phyloP scores from a whole-genome alignment of 2,113 vertebrate species.

The Xenopus borealis region DNA sequence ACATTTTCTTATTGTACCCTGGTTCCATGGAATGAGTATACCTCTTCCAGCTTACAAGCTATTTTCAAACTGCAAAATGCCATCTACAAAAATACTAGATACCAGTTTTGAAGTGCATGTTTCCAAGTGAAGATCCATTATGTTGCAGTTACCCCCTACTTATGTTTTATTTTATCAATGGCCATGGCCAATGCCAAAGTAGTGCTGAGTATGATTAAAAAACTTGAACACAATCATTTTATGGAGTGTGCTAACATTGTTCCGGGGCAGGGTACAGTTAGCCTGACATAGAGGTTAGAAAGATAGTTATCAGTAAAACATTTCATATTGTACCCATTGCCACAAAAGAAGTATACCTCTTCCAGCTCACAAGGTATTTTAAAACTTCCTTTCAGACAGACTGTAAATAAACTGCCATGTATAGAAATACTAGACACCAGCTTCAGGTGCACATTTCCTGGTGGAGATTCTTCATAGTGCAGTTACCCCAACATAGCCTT shows the following conservation, averaged over 20 bases:
- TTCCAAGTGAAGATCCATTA: background rate
- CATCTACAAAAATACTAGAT: background rate
- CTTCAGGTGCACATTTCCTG: background rate
- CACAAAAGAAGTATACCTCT: conserved; percentile 6
- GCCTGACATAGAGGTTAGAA: conserved; percentile 46
- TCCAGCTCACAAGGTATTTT: background rate
- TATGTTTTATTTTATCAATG: conserved; percentile 2
- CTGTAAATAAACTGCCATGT: background rate
- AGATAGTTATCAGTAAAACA: conserved; percentile 22
- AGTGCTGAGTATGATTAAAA: conserved; percentile 16
- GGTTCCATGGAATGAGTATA: conserved; percentile 22
- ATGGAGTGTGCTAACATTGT: conserved; percentile 18
- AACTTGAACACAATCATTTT: background rate
- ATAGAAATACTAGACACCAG: background rate
- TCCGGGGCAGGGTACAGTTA: background rate
- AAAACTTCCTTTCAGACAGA: conserved; percentile 2
- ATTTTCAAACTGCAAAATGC: background rate
- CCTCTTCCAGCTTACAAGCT: background rate
- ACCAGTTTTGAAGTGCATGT: background rate
- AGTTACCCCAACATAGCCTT: conserved; percentile 45
- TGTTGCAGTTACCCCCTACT: conserved; percentile 40
- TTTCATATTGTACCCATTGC: conserved; percentile 17
- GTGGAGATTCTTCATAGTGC: conserved; percentile 21
- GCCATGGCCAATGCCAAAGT: conserved; percentile 10
- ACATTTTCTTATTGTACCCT: background rate